Evolutionary conservation across 2,113 vertebrate genomes (phyloP).

Genomic region (Monopterus albus): DNA sequence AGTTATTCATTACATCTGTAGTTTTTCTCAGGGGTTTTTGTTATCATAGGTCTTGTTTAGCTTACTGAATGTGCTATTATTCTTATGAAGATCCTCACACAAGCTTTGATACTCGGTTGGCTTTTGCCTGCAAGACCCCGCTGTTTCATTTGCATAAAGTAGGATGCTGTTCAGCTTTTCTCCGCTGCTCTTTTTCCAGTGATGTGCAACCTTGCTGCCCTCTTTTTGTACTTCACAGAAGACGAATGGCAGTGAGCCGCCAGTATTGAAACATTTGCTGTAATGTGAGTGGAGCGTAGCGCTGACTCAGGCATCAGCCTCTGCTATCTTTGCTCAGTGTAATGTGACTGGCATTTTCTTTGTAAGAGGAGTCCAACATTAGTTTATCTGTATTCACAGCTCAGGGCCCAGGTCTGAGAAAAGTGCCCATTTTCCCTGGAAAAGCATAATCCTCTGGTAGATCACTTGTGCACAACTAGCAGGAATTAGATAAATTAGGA

Average conservation of each 20-base stretch:
- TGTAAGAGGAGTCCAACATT: slow-evolving; percentile 50
- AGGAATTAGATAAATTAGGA: slow-evolving; percentile 39
- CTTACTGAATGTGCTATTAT: slow-evolving; percentile 16
- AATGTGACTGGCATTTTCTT: slow-evolving; percentile 56
- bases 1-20: slow-evolving; percentile 69
- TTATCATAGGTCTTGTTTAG: slow-evolving; percentile 26
- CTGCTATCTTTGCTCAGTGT: slow-evolving; percentile 56
- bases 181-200: slow-evolving; percentile 26
- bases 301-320: slow-evolving; percentile 47
- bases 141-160: slow-evolving; percentile 46
- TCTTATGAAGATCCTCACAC: slow-evolving; percentile 38
- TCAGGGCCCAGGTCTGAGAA: slow-evolving; percentile 54
- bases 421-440: slow-evolving; percentile 35
- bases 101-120: slow-evolving; percentile 7
- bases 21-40: slow-evolving; percentile 42
- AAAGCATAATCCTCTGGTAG: slow-evolving; percentile 24
- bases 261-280: slow-evolving; percentile 60
- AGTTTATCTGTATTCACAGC: slow-evolving; percentile 58
- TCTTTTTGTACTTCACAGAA: slow-evolving; percentile 36
- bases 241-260: slow-evolving; percentile 63
- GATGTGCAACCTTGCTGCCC: slow-evolving; percentile 29
- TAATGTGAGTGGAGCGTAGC: slow-evolving; percentile 66
- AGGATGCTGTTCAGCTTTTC: slow-evolving; percentile 40
- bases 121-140: neutral
- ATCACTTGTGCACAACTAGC: slow-evolving; percentile 24